These are phyloP conservation scores for Sarcophilus harrisii DNA, from an alignment of 2,797 vertebrate genomes.

Conservation along the genomic window DNA sequence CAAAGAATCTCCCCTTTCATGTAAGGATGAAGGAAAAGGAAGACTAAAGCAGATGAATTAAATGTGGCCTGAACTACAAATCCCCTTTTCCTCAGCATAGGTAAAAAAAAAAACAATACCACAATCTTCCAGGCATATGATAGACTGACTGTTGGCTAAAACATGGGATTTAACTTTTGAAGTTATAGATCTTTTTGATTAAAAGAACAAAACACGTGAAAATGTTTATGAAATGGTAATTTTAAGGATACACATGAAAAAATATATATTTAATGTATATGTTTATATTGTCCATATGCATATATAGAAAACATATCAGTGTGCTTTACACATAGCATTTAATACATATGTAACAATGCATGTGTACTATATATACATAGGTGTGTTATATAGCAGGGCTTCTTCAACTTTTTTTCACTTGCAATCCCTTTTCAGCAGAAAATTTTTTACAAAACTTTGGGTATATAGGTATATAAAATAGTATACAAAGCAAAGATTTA, in stretches of 20 bases:
- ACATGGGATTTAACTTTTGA: neutral
- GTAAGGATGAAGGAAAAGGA: conserved; percentile 43
- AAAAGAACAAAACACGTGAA: neutral
- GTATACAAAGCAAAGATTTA: too few species aligned
- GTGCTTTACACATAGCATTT: neutral
- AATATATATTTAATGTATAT: neutral
- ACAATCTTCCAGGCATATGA: neutral
- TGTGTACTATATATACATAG: neutral
- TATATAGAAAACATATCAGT: neutral
- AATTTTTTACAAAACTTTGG: too few species aligned
- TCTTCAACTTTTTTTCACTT: too few species aligned
- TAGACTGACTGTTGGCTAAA: neutral
- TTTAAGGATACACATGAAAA: neutral
- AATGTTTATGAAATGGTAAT: neutral
- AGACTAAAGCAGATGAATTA: conserved; percentile 32
- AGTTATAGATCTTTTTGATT: neutral
- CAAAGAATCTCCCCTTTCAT: neutral
- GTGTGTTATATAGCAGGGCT: too few species aligned
- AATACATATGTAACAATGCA: neutral
- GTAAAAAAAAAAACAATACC: neutral
- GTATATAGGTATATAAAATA: too few species aligned
- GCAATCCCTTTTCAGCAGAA: too few species aligned
- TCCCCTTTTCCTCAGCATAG: neutral
- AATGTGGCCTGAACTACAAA: neutral
- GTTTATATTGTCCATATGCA: neutral